Evolutionary conservation across 2,113 vertebrate genomes (phyloP).

Genomic region (Zeus faber): DNA sequence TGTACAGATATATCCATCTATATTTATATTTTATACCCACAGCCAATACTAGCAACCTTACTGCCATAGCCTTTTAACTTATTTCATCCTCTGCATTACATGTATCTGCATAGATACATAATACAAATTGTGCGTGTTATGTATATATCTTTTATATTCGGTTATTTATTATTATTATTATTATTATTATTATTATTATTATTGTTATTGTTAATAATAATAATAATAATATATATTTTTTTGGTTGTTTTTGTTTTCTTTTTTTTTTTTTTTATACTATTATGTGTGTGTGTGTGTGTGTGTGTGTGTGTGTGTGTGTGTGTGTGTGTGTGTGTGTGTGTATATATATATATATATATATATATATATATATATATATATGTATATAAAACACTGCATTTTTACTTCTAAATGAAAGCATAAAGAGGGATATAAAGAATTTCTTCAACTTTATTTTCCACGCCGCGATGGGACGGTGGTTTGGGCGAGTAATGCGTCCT

Average conservation of each 20-base stretch:
- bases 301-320: conserved; percentile 6
- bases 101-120: too few species aligned
- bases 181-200: not conserved
- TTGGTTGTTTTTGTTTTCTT: not conserved
- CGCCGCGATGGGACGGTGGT: conserved; percentile 19
- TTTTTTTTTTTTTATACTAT: not conserved
- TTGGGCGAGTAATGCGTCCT: conserved; percentile 31
- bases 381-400: conserved; percentile 5
- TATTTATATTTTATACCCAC: too few species aligned
- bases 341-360: not conserved
- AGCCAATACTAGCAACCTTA: too few species aligned
- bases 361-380: too few species aligned
- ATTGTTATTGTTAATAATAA: not conserved
- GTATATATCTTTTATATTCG: not conserved
- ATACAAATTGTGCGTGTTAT: too few species aligned
- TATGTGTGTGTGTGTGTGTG: conserved; percentile 1
- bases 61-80: too few species aligned
- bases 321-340: not conserved
- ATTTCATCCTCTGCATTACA: too few species aligned
- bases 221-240: not conserved
- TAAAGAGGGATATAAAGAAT: too few species aligned
- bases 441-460: conserved; percentile 24
- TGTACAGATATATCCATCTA: too few species aligned
- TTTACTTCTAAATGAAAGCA: too few species aligned
- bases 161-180: not conserved